phyloP scores from a whole-genome alignment of 2,113 vertebrate species.

The Apus apus region DNA sequence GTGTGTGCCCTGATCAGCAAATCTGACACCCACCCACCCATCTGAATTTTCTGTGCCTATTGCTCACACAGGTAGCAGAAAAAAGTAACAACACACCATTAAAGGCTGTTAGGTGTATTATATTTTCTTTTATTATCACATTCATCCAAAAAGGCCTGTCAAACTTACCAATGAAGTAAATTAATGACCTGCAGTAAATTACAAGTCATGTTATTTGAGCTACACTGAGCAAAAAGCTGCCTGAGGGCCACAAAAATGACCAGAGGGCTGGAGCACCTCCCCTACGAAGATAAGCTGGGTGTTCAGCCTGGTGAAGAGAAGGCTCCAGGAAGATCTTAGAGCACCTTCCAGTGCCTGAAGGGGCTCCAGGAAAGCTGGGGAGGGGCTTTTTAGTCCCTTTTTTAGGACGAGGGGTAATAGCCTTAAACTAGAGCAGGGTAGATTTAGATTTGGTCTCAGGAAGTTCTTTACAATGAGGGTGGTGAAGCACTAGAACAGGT shows the following conservation, averaged over 20 bases:
- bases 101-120: not conserved
- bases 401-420: too few species aligned
- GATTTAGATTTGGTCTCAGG: too few species aligned
- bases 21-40: not conserved
- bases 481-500: too few species aligned
- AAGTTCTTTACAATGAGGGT: too few species aligned
- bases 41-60: not conserved
- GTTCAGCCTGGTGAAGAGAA: too few species aligned
- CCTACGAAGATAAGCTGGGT: too few species aligned
- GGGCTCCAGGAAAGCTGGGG: too few species aligned
- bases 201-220: not conserved
- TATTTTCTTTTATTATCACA: not conserved
- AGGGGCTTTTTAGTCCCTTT: too few species aligned
- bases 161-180: not conserved
- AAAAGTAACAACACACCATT: not conserved
- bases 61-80: not conserved
- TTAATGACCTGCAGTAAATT: not conserved
- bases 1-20: not conserved
- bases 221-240: not conserved
- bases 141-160: not conserved
- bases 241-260: not conserved
- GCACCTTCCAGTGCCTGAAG: too few species aligned
- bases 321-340: too few species aligned
- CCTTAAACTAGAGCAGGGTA: too few species aligned
- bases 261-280: too few species aligned